phyloP scores from a whole-genome alignment of 2,113 vertebrate species.

The Galemys pyrenaicus region DNA sequence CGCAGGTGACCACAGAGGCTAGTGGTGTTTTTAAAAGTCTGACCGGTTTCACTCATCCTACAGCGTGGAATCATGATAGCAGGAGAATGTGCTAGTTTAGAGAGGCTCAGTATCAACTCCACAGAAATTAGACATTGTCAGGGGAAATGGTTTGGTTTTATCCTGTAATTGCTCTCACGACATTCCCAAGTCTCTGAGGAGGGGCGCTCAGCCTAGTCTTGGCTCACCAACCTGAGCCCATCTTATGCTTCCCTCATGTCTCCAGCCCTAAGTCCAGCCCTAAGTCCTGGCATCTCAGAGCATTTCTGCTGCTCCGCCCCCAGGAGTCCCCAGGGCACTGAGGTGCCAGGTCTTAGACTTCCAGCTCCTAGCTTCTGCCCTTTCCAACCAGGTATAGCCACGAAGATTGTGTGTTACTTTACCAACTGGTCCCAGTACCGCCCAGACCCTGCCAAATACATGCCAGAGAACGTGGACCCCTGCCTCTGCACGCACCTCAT shows the following conservation, averaged over 20 bases:
- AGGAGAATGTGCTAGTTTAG: neutral
- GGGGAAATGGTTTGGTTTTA: neutral
- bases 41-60: too few relatives aligned
- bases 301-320: neutral
- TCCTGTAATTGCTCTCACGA: neutral
- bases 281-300: neutral
- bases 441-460: constrained; percentile 79
- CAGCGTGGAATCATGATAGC: neutral
- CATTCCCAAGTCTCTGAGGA: neutral
- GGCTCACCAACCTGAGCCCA: neutral
- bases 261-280: neutral
- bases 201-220: neutral
- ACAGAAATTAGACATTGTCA: neutral
- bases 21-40: too few relatives aligned
- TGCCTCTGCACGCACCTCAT: constrained; percentile 88
- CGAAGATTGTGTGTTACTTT: constrained; percentile 87
- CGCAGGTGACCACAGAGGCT: too few relatives aligned
- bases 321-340: neutral
- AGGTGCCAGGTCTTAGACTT: neutral
- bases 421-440: constrained; percentile 90
- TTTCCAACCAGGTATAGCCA: constrained; percentile 78
- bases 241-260: neutral
- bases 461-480: constrained; percentile 84
- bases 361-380: neutral
- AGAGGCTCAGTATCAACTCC: neutral